A percentile compares a stretch with the other conserved stretches of the same genome.
Evolutionary conservation across 2,888 invertebrate genomes (phyloP).

Genomic region (Boloria selene): DNA sequence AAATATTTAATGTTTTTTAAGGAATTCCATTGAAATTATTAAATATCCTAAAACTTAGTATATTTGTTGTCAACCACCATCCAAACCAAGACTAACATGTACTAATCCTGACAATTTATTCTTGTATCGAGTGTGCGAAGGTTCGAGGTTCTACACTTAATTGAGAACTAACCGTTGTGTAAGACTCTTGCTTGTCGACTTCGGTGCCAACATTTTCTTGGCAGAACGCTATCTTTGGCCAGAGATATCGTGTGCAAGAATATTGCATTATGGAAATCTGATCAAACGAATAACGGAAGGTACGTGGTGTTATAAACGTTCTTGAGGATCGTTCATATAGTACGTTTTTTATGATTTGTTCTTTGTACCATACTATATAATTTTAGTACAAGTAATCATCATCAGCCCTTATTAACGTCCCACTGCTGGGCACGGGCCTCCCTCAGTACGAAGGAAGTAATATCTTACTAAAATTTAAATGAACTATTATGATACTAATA

Average conservation of each 20-base stretch:
- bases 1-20: too few species aligned
- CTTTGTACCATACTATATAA: neutral
- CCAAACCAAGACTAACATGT: neutral
- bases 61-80: too few species aligned
- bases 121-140: slow-evolving; percentile 19
- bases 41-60: too few species aligned
- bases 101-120: slow-evolving; percentile 16
- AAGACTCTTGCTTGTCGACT: slow-evolving; percentile 38
- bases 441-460: too few species aligned
- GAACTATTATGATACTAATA: too few species aligned
- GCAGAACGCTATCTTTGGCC: slow-evolving; percentile 52
- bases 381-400: too few species aligned
- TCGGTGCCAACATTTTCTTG: slow-evolving; percentile 59
- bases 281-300: slow-evolving; percentile 50
- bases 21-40: too few species aligned
- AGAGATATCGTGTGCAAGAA: slow-evolving; percentile 30
- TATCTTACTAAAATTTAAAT: too few species aligned
- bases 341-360: neutral
- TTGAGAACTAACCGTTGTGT: slow-evolving; percentile 57
- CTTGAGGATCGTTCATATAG: neutral
- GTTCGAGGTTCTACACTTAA: slow-evolving; percentile 53
- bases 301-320: slow-evolving; percentile 38
- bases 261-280: slow-evolving; percentile 56
- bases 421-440: too few species aligned
- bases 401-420: too few species aligned